phyloP scores from a whole-genome alignment of 2,888 invertebrate species.

The Acleris literana region DNA sequence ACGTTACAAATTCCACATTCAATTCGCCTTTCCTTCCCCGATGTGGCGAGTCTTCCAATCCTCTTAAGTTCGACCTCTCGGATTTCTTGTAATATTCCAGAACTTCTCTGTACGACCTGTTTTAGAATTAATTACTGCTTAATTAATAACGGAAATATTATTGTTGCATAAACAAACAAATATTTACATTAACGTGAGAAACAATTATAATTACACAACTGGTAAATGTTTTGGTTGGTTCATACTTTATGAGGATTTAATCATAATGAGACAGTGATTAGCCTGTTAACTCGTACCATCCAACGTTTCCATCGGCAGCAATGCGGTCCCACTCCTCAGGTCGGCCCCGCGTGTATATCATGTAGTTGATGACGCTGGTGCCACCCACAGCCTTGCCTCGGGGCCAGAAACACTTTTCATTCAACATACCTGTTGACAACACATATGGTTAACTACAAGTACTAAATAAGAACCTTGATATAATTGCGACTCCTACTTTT shows the following conservation, averaged over 20 bases:
- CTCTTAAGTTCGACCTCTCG: conserved; percentile 70
- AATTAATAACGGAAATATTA: not conserved
- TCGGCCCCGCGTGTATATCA: conserved; percentile 91
- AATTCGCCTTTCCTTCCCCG: conserved; percentile 84
- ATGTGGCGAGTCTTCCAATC: conserved; percentile 72
- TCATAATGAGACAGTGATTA: not conserved
- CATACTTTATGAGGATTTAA: conserved; percentile 2
- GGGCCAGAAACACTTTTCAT: conserved; percentile 86
- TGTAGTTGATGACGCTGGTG: conserved; percentile 91
- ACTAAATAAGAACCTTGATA: too few species aligned
- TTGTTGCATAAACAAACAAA: too few species aligned
- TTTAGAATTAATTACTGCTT: conserved; percentile 28
- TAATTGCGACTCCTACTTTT: too few species aligned
- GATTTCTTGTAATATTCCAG: conserved; percentile 84
- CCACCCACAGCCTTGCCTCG: conserved; percentile 91
- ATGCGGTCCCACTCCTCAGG: conserved; percentile 87
- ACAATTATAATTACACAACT: conserved; percentile 3
- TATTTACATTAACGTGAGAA: not conserved
- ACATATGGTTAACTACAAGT: too few species aligned
- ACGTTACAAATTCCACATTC: conserved; percentile 82
- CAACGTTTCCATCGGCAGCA: conserved; percentile 85
- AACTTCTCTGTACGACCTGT: conserved; percentile 85
- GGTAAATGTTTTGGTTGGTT: conserved; percentile 22
- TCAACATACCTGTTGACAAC: conserved; percentile 59
- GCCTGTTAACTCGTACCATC: conserved; percentile 78